Conservation (phyloP, 1,140 invertebrate genomes). For the Chelonus insularis region DNA sequence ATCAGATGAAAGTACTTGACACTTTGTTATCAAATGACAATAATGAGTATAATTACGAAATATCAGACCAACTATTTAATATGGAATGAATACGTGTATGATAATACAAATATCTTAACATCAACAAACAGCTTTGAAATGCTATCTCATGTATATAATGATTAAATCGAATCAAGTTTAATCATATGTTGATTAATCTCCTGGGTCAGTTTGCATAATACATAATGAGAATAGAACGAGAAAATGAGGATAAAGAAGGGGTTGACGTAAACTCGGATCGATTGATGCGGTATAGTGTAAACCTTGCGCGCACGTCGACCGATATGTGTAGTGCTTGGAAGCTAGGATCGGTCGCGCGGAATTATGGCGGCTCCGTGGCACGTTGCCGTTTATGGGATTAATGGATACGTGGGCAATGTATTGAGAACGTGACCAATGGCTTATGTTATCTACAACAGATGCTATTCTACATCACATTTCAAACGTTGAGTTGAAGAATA, state of each 20-base stretch:
- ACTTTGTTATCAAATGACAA: too few species aligned
- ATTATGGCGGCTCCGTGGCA: constrained; percentile 12
- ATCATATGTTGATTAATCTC: constrained; percentile 25
- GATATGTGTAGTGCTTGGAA: constrained; percentile 7
- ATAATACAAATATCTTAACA: too few species aligned
- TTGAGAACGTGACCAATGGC: constrained; percentile 2
- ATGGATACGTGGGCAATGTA: constrained; percentile 16
- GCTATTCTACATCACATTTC: background rate
- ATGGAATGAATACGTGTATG: too few species aligned
- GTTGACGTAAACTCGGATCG: constrained; percentile 3
- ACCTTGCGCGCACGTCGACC: background rate
- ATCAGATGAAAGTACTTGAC: too few species aligned
- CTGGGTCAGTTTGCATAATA: background rate
- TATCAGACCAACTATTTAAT: too few species aligned
- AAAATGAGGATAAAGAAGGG: background rate
- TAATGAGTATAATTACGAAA: too few species aligned
- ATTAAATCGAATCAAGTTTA: too few species aligned
- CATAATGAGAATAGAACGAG: constrained; percentile 7
- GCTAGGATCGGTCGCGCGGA: constrained; percentile 9
- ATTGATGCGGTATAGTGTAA: background rate
- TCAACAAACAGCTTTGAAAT: too few species aligned
- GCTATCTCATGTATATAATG: too few species aligned
- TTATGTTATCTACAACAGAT: background rate
- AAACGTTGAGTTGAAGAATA: too few species aligned
- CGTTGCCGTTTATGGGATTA: constrained; percentile 17